Base-by-base conservation (phyloP, 2,113 vertebrate species). In the Amphiprion ocellaris region DNA sequence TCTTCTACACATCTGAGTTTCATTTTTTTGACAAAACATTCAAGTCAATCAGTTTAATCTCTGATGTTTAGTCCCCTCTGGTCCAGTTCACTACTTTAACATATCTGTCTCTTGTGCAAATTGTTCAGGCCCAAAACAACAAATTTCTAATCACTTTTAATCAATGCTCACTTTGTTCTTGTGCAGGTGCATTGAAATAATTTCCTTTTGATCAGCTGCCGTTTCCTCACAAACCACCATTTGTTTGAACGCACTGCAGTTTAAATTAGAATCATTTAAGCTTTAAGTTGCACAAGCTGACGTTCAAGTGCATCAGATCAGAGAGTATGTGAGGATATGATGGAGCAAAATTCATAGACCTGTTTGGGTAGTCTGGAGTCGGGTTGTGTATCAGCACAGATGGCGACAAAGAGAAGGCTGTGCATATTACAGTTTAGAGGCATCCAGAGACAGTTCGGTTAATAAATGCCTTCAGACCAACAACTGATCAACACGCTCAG, bases 1-100 rank as follows among this genome's bases (percentile, higher is more conserved):
- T 79, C 59, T 72, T 85, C 76, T 74, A 89, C 72, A 74, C 24
- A 58, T 82, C 67, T 77, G 39, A 39, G 28, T 62, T 63, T 83
- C 82, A 69, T 72, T 64, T 81, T 67, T 83, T 30, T 10, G n/a
- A 71, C 46, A 33, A 37, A 88, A 85, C 87, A 89, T 90, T 91
- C 77, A 89, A 85, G 81, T 90, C 65, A 55, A 66, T 87, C 68
- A 47, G 46, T 66, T 69, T 83, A 65, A 68, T 75, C 62, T 64
- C 50, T 14, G 54, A 15, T 80, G 37, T 30, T n/a, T 33, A 54
- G 28, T 70, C n/a, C 28, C 37, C 4, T 69, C 17, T 33, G 23
- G 70, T 28, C 17, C 46, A 21, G 75, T 71, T 69, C 23, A 47
- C 23, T 41, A 52, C 44, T 50, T 69, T 62, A 9, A 17, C 15